Base-by-base conservation (phyloP, 1,140 invertebrate species). In the Melitaea cinxia region DNA sequence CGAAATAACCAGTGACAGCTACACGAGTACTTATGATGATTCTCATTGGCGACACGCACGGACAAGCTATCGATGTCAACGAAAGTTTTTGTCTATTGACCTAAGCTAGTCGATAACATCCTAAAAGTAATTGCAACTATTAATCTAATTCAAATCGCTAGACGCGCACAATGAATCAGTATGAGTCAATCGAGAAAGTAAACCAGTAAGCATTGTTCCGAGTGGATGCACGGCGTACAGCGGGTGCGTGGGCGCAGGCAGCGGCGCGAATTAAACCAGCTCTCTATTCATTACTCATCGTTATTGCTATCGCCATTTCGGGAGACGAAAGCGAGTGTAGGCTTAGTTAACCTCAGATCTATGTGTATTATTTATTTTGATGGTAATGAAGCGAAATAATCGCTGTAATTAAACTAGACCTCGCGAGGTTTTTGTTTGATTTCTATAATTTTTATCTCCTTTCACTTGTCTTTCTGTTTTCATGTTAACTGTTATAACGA, bases 231-330 rank as follows among this genome's bases (percentile, higher is more conserved):
- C 82, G 78, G 75, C 73, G 75, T 78, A 75, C 75, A 58, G 74
- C 66, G 72, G 72, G 75, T 76, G 81, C 80, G 85, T 80, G 82
- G 83, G 86, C 80, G 79, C 75, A 79, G 79, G 78, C 83, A 82
- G 75, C 82, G 78, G 80, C 82, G 85, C 78, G 77, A 86, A 84
- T 81, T 85, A 85, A 83, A 87, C 65, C 88, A 88, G 84, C 88
- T 89, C 86, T 89, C 88, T 91, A 89, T 88, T 82, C 86, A 89
- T 91, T 89, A 87, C 82, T 87, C 86, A 88, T 88, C 83, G 77
- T 86, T 87, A 87, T 86, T 90, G 81, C 85, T 84, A 84, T 84
- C 72, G 58, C 80, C 79, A 77, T 87, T 87, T 78, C 80, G 73
- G 87, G 80, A 83, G 77, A 88, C 79, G 85, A 89, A 89, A 89